A percentile compares a stretch with the other conserved stretches of the same genome.
These are phyloP conservation scores for Phalanger gymnotis DNA, from an alignment of 2,797 vertebrate genomes.

Conservation along the genomic window DNA sequence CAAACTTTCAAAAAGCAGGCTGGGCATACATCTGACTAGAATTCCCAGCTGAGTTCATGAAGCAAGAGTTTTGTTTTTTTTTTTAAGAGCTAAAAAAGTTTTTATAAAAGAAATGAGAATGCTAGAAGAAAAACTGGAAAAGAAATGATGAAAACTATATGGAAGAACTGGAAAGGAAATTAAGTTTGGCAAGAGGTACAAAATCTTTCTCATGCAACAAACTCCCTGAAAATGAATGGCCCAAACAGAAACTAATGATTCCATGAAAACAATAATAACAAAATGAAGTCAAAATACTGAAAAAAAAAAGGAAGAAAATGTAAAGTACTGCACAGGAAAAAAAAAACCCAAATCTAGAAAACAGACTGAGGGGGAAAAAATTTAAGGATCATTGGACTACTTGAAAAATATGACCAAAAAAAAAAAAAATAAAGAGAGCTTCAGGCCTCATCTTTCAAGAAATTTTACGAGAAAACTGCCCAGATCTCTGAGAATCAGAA, in stretches of 20 bases:
- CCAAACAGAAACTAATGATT: background rate
- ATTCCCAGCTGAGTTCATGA: background rate
- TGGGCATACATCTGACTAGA: background rate
- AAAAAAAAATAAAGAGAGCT: background rate
- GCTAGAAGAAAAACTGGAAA: background rate
- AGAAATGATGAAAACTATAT: background rate
- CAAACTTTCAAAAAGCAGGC: background rate
- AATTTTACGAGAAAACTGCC: background rate
- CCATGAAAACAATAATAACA: background rate
- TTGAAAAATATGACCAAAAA: background rate
- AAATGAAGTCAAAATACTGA: background rate
- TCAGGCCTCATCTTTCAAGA: background rate
- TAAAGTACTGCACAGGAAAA: background rate
- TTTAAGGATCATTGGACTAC: background rate
- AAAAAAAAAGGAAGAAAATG: background rate
- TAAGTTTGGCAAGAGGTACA: too few species aligned
- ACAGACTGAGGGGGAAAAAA: background rate
- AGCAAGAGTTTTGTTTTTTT: background rate
- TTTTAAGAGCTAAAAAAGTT: background rate
- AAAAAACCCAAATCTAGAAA: background rate
- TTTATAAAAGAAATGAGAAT: background rate
- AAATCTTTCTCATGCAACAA: background rate
- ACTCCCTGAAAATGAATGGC: background rate
- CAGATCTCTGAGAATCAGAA: background rate
- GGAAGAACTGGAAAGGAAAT: too few species aligned